These are phyloP conservation scores for Venustoraphidia nigricollis DNA, from an alignment of 2,888 invertebrate genomes.

Conservation along the genomic window DNA sequence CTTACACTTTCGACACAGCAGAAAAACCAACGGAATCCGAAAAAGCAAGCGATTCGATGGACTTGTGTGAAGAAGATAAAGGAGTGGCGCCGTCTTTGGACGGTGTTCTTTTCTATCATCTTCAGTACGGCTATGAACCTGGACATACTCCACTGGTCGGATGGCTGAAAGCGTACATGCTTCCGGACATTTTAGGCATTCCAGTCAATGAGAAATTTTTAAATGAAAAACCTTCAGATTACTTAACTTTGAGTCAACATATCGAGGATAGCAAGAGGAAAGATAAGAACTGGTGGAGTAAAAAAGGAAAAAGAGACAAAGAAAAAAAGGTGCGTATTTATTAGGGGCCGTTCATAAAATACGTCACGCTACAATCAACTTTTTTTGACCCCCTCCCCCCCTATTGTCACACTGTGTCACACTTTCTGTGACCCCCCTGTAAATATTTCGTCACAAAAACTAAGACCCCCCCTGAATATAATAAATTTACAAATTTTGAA, in stretches of 20 bases:
- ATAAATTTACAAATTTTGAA: no score
- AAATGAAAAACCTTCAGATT: constrained; percentile 30
- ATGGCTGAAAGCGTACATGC: constrained; percentile 85
- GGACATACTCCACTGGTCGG: constrained; percentile 77
- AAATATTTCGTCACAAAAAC: no score
- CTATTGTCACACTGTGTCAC: no score
- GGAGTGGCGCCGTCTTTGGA: constrained; percentile 43
- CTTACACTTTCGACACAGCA: constrained; percentile 18
- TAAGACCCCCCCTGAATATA: no score
- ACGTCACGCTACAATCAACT: no score
- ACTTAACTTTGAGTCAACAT: constrained; percentile 32
- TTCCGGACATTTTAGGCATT: constrained; percentile 55
- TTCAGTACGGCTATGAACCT: constrained; percentile 57
- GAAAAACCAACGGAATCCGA: constrained; percentile 14
- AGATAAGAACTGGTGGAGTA: constrained; percentile 15
- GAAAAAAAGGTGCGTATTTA: background rate
- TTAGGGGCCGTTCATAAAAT: no score
- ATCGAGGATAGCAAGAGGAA: constrained; percentile 29
- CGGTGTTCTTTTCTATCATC: constrained; percentile 86
- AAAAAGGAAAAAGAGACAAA: background rate
- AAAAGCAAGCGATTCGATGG: constrained; percentile 17
- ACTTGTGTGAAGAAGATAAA: constrained; percentile 19
- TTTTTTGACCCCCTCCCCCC: no score
- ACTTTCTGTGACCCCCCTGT: no score
- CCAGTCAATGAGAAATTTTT: constrained; percentile 29